phyloP scores from a whole-genome alignment of 2,797 vertebrate species.

The Pseudocheirus occidentalis region DNA sequence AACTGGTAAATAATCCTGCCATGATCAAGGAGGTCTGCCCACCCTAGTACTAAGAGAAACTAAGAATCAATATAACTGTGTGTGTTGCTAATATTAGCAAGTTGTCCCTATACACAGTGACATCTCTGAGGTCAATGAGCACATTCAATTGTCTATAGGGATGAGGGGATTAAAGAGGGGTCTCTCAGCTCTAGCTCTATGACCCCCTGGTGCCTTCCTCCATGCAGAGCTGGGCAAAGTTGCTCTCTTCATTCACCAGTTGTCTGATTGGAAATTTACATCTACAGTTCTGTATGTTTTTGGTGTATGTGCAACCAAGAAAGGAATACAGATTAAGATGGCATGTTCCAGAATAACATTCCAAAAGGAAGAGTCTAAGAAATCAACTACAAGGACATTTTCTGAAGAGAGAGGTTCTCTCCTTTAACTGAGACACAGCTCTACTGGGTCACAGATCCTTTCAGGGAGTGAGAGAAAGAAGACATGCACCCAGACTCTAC shows the following conservation, averaged over 20 bases:
- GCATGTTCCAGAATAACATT: neutral
- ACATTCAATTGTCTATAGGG: neutral
- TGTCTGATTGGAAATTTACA: constrained; percentile 8
- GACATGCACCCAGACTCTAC: neutral
- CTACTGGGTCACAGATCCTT: neutral
- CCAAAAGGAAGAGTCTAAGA: neutral
- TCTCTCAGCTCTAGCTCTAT: neutral
- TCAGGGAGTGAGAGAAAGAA: constrained; percentile 30
- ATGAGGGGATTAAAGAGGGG: neutral
- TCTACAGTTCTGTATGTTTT: neutral
- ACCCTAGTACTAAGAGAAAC: neutral
- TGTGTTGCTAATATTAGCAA: neutral
- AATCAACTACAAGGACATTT: neutral
- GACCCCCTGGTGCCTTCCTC: neutral
- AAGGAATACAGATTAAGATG: neutral
- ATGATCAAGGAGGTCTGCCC: neutral
- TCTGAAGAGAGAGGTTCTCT: neutral
- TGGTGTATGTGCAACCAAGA: neutral
- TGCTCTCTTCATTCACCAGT: constrained; percentile 16
- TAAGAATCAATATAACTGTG: neutral
- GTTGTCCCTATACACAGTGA: neutral
- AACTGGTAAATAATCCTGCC: neutral
- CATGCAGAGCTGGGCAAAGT: neutral
- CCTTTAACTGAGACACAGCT: neutral
- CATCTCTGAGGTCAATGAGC: neutral